Evolutionary conservation across 2,888 invertebrate genomes (phyloP).

Genomic region (Amiota minor): DNA sequence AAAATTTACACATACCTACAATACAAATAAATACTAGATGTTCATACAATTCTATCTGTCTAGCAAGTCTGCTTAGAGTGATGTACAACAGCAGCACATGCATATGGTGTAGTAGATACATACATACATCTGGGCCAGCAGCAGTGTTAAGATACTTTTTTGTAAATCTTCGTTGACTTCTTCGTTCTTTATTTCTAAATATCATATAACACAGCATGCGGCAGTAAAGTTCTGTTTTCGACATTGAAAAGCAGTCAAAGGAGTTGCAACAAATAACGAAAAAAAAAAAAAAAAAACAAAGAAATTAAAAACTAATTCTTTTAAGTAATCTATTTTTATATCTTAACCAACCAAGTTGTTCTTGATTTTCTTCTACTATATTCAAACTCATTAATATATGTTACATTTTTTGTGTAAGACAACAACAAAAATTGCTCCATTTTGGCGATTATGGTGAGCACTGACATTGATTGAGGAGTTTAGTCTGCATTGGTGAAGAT

Average conservation of each 20-base stretch:
- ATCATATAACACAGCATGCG: slow-evolving; percentile 3
- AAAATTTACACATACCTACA: slow-evolving; percentile 55
- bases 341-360: not conserved
- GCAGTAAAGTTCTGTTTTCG: not conserved
- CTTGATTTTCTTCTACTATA: not conserved
- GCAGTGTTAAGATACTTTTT: not conserved
- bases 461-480: slow-evolving; percentile 15
- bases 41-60: slow-evolving; percentile 24
- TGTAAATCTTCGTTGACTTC: not conserved
- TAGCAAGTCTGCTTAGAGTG: slow-evolving; percentile 54
- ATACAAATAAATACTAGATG: too few relatives aligned
- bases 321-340: not conserved
- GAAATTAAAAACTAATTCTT: not conserved
- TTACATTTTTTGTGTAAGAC: too few relatives aligned
- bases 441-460: not conserved
- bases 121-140: not conserved
- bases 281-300: not conserved
- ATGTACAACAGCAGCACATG: too few relatives aligned
- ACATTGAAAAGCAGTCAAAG: not conserved
- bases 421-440: not conserved
- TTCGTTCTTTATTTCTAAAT: slow-evolving; percentile 11
- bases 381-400: slow-evolving; percentile 11
- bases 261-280: not conserved
- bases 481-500: too few relatives aligned
- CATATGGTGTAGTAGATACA: too few relatives aligned